Conservation (phyloP, 2,797 vertebrate species). For the Lepus oiostolus region DNA sequence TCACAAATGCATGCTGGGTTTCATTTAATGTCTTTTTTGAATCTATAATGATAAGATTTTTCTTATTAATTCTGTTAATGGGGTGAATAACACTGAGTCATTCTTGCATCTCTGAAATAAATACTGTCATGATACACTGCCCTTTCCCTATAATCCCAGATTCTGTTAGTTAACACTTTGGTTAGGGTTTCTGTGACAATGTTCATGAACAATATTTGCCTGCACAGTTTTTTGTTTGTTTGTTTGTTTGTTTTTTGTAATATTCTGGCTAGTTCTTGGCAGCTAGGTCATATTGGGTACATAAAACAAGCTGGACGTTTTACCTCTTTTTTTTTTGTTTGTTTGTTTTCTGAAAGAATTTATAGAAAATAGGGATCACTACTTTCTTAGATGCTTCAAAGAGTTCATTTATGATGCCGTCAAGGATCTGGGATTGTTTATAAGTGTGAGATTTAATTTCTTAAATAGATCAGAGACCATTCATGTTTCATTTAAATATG, state of each 20-base stretch:
- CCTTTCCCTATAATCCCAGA: neutral
- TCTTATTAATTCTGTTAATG: neutral
- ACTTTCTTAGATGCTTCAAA: neutral
- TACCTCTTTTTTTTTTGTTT: neutral
- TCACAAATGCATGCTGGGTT: neutral
- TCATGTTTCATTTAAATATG: constrained; percentile 17
- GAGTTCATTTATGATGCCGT: neutral
- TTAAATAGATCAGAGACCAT: neutral
- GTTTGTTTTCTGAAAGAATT: neutral
- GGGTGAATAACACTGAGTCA: neutral
- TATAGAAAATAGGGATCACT: neutral
- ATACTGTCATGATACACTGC: neutral
- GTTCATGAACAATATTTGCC: neutral
- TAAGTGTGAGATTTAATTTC: neutral
- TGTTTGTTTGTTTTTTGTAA: neutral
- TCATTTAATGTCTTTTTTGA: constrained; percentile 41
- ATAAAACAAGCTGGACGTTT: neutral
- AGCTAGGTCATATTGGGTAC: neutral
- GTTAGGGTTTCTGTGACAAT: neutral
- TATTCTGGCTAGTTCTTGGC: neutral
- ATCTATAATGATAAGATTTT: neutral
- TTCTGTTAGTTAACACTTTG: neutral
- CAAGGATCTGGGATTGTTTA: neutral
- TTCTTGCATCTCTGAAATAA: neutral
- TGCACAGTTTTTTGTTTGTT: neutral